Evolutionary conservation across 1,140 invertebrate genomes (phyloP).

Genomic region (Brachionus paranguensis): DNA sequence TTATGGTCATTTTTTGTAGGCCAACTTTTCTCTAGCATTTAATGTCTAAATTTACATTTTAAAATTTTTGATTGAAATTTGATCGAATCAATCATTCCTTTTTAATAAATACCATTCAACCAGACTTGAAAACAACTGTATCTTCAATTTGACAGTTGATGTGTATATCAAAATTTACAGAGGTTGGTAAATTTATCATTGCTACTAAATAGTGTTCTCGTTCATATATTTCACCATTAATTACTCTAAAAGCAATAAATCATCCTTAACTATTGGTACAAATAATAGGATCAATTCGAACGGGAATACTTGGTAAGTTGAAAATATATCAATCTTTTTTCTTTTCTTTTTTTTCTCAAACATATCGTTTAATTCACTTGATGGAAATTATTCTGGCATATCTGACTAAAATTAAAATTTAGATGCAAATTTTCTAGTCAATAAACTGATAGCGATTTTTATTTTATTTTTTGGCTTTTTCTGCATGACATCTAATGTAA

Average conservation of each 20-base stretch:
- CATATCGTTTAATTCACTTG: not conserved
- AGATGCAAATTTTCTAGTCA: not conserved
- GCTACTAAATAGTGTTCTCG: not conserved
- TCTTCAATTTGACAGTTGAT: not conserved
- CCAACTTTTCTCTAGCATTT: not conserved
- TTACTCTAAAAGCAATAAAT: not conserved
- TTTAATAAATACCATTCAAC: not conserved
- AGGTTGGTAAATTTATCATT: not conserved
- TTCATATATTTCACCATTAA: not conserved
- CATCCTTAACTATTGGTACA: not conserved
- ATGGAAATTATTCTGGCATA: not conserved
- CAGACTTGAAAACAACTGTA: not conserved
- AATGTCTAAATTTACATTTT: slow-evolving; percentile 2
- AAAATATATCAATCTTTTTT: not conserved
- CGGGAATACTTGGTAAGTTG: not conserved
- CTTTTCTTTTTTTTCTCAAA: not conserved
- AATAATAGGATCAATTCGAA: not conserved
- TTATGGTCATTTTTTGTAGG: not conserved
- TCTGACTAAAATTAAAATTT: not conserved
- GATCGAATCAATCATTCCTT: not conserved
- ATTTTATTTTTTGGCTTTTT: not conserved
- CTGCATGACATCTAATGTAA: not conserved
- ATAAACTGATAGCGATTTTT: not conserved
- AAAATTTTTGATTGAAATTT: not conserved
- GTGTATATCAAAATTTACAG: not conserved